phyloP scores from a whole-genome alignment of 2,797 vertebrate species.

The Mycteria americana region DNA sequence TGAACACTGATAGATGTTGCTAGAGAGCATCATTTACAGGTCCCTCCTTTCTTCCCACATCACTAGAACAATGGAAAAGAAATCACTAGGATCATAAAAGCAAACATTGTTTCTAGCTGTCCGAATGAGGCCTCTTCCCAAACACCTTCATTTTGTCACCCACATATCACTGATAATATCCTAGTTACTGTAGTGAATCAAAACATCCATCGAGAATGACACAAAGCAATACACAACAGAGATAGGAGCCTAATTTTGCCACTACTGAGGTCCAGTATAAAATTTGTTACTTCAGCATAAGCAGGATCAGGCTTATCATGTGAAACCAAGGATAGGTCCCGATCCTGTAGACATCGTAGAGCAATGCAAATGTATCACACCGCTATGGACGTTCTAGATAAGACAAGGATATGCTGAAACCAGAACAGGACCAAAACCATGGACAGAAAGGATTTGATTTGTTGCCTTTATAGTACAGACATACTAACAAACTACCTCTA shows the following conservation, averaged over 20 bases:
- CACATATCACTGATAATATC: not conserved
- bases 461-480: not conserved
- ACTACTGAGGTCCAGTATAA: not conserved
- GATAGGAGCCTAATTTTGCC: not conserved
- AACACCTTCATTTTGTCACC: not conserved
- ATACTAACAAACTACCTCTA: not conserved
- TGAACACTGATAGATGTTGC: not conserved
- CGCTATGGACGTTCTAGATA: fast-evolving
- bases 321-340: not conserved
- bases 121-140: not conserved
- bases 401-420: not conserved
- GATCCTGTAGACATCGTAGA: fast-evolving
- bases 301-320: not conserved
- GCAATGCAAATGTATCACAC: not conserved
- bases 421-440: not conserved
- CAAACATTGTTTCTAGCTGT: not conserved
- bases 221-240: not conserved
- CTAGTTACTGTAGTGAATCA: not conserved
- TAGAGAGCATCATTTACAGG: not conserved
- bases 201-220: fast-evolving
- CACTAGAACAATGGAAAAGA: not conserved
- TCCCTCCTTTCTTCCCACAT: not conserved
- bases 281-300: not conserved
- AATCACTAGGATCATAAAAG: not conserved
- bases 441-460: not conserved